Evolutionary conservation across 2,888 invertebrate species (phyloP).

Genomic region (Orchestes rusci): DNA sequence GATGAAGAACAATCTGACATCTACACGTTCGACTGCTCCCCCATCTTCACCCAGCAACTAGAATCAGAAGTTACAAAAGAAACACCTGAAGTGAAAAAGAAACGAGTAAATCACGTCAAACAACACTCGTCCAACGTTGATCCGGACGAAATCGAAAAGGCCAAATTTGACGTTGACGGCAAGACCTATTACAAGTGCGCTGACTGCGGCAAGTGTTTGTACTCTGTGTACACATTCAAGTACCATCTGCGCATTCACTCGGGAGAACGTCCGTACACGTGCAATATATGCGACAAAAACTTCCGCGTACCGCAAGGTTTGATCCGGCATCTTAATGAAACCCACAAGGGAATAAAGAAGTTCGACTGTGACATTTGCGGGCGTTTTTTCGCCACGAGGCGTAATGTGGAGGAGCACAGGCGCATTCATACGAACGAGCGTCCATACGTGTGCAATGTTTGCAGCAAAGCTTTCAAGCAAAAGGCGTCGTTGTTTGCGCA

Average conservation of each 20-base stretch:
- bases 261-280: constrained; percentile 58
- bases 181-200: constrained; percentile 51
- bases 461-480: constrained; percentile 59
- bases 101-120: not conserved
- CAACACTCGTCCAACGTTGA: constrained; percentile 34
- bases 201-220: constrained; percentile 52
- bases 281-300: constrained; percentile 59
- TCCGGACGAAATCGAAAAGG: constrained; percentile 42
- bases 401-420: constrained; percentile 53
- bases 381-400: constrained; percentile 51
- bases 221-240: constrained; percentile 55
- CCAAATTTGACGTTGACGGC: constrained; percentile 45
- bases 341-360: constrained; percentile 55
- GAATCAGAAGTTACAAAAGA: not conserved
- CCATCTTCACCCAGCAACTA: no score
- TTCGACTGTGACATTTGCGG: constrained; percentile 52
- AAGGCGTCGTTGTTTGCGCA: constrained; percentile 60
- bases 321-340: constrained; percentile 55
- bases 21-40: no score
- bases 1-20: no score
- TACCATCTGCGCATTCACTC: constrained; percentile 59
- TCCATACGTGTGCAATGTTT: constrained; percentile 51
- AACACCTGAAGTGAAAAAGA: not conserved
- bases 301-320: constrained; percentile 60
- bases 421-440: constrained; percentile 55